Evolutionary conservation across 2,888 invertebrate species (phyloP).

Genomic region (Polia nebulosa): DNA sequence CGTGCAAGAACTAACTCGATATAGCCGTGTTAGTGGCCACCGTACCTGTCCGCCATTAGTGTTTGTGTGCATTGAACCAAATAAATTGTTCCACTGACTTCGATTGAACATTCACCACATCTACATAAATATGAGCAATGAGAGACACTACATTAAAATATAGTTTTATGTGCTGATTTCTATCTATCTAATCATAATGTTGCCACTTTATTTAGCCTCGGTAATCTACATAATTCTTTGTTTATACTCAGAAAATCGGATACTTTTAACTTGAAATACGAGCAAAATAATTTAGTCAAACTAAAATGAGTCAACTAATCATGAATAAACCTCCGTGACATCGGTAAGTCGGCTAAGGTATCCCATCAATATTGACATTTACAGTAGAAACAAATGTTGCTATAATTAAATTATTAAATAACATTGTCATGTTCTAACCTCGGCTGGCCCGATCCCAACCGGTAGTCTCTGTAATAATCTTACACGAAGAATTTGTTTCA

Average conservation of each 20-base stretch:
- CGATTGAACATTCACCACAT: background rate
- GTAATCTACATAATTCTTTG: constrained; percentile 42
- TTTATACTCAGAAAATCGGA: constrained; percentile 18
- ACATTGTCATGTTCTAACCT: constrained; percentile 67
- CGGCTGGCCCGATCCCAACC: constrained; percentile 69
- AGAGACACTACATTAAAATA: background rate
- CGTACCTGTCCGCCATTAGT: constrained; percentile 13
- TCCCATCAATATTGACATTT: constrained; percentile 64
- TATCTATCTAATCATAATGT: constrained; percentile 7
- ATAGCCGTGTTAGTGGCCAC: constrained; percentile 10
- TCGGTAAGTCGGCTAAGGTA: constrained; percentile 49
- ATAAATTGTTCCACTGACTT: constrained; percentile 16
- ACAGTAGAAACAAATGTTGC: constrained; percentile 59
- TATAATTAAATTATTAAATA: constrained; percentile 64
- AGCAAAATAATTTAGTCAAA: constrained; percentile 32
- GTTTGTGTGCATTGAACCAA: constrained; percentile 14
- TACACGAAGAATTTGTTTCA: constrained; percentile 77
- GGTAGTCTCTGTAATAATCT: constrained; percentile 71
- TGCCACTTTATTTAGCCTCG: constrained; percentile 22
- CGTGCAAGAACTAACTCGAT: constrained; percentile 53
- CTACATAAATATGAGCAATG: background rate
- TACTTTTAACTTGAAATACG: constrained; percentile 29
- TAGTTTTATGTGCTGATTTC: background rate
- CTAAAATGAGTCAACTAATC: constrained; percentile 41
- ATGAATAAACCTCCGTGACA: constrained; percentile 41